A percentile compares a stretch with the other conserved stretches of the same genome.
phyloP scores from a whole-genome alignment of 2,888 invertebrate species.

The Euplexia lucipara region DNA sequence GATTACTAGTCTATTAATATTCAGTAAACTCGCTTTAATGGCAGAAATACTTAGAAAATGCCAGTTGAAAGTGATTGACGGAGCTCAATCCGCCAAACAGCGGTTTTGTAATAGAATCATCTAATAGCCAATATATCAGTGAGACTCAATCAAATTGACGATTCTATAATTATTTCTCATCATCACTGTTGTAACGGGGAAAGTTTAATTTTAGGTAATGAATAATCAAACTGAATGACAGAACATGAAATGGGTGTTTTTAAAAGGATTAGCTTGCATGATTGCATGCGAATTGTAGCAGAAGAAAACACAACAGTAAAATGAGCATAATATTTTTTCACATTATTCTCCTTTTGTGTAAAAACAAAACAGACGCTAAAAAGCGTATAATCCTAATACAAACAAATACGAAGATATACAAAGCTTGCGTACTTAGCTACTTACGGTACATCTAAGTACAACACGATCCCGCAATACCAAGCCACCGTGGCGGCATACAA shows the following conservation, averaged over 20 bases:
- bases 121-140: constrained; percentile 32
- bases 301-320: constrained; percentile 1
- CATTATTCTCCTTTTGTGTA: constrained; percentile 3
- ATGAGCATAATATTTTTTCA: constrained; percentile 10
- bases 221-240: constrained; percentile 29
- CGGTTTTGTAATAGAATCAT: constrained; percentile 42
- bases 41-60: constrained; percentile 66
- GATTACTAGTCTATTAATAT: constrained; percentile 69
- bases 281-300: constrained; percentile 22
- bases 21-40: constrained; percentile 68
- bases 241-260: constrained; percentile 28
- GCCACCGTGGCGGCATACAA: constrained; percentile 58
- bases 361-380: constrained; percentile 2
- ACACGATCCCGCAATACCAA: constrained; percentile 53
- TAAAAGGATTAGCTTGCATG: constrained; percentile 15
- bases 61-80: constrained; percentile 65
- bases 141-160: constrained; percentile 44
- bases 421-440: constrained; percentile 12
- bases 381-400: constrained; percentile 31
- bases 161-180: constrained; percentile 33
- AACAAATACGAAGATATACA: constrained; percentile 32
- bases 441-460: constrained; percentile 29
- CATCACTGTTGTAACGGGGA: constrained; percentile 25
- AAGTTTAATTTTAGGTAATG: constrained; percentile 39
- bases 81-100: constrained; percentile 50